Evolutionary conservation across 2,888 invertebrate species (phyloP).

Genomic region (Dicroscelio sp.): DNA sequence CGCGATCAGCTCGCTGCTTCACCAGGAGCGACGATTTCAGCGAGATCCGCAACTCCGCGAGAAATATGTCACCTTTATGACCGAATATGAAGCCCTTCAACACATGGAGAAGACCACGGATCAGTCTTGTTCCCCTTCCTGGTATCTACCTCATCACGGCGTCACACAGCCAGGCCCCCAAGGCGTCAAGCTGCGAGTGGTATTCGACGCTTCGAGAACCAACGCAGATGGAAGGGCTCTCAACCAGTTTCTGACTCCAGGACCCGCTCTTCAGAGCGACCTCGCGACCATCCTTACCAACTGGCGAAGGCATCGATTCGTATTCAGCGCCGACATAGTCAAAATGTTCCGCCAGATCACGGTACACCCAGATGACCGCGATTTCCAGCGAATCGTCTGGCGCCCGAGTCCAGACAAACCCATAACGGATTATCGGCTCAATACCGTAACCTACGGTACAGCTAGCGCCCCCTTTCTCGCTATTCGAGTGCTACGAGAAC

Average conservation of each 20-base stretch:
- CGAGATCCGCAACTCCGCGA: background rate
- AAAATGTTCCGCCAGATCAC: conserved; percentile 50
- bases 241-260: conserved; percentile 36
- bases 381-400: conserved; percentile 61
- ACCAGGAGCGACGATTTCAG: background rate
- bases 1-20: background rate
- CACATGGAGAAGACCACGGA: background rate
- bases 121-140: background rate
- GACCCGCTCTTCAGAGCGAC: conserved; percentile 42
- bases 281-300: conserved; percentile 22
- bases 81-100: background rate
- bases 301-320: conserved; percentile 11
- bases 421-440: background rate
- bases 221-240: conserved; percentile 41
- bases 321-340: background rate
- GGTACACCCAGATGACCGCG: background rate
- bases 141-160: conserved; percentile 49
- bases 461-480: background rate
- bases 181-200: conserved; percentile 48
- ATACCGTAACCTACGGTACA: background rate
- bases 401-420: background rate
- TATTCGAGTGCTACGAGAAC: background rate
- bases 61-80: background rate
- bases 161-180: background rate
- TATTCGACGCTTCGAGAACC: conserved; percentile 57